Percentiles rank a stretch among this genome's conserved stretches.
Conservation (phyloP, 2,797 vertebrate genomes). For the Pipistrellus nathusii region DNA sequence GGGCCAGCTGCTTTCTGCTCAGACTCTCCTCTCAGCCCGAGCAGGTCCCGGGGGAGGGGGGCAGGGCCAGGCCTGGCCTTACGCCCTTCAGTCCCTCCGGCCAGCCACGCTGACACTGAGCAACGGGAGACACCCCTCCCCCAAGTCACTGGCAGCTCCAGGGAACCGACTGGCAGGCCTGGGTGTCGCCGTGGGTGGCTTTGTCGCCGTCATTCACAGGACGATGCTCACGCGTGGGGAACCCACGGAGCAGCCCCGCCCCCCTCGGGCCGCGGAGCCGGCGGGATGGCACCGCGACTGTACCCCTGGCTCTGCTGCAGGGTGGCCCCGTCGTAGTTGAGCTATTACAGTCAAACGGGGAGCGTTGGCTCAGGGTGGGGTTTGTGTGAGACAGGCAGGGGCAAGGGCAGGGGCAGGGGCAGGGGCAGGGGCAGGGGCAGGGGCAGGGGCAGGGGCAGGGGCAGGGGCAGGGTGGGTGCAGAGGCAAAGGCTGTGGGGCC, state of each 20-base stretch:
- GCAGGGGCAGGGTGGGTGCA: no score
- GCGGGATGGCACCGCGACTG: accelerated
- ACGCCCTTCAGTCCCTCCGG: accelerated
- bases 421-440: no score
- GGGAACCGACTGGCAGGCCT: accelerated
- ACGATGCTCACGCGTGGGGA: neutral
- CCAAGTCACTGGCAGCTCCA: neutral
- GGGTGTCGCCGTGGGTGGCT: neutral
- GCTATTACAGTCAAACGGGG: neutral
- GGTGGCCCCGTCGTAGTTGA: neutral
- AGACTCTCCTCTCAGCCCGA: neutral
- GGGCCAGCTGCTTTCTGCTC: constrained; percentile 1
- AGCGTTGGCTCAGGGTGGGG: neutral
- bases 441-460: neutral
- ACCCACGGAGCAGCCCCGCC: neutral
- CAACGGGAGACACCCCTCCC: neutral
- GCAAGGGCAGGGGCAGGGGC: neutral
- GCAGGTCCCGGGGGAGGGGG: neutral
- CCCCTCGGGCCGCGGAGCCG: accelerated
- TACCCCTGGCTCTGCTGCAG: neutral
- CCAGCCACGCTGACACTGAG: neutral
- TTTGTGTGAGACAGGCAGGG: neutral
- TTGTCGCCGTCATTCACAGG: no score
- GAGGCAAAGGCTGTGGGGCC: neutral
- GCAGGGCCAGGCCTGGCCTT: neutral